phyloP scores from a whole-genome alignment of 2,797 vertebrate species.

The Syngnathus rostellatus region DNA sequence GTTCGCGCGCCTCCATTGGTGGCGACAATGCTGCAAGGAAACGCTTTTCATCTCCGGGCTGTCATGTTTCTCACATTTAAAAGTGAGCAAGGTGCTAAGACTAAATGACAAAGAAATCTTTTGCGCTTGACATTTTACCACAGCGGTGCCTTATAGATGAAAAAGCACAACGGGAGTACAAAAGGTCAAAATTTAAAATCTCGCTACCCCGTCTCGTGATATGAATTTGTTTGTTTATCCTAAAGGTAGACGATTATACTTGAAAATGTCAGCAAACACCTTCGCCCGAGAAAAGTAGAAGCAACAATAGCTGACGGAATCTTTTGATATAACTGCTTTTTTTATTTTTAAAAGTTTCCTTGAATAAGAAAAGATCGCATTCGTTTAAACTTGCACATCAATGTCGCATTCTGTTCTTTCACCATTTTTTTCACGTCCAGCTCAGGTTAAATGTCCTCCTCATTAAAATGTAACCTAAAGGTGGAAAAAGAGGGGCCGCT shows the following conservation, averaged over 20 bases:
- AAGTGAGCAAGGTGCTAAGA: background rate
- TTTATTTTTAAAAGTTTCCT: background rate
- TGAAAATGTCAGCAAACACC: background rate
- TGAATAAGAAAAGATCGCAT: background rate
- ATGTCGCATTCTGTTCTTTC: background rate
- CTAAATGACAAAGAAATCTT: background rate
- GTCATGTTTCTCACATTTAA: background rate
- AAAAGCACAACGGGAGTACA: background rate
- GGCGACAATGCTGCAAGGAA: background rate
- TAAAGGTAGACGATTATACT: background rate
- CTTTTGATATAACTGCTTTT: too few relatives aligned
- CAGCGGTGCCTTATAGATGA: background rate
- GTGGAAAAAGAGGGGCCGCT: constrained; percentile 34
- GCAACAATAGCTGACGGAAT: too few relatives aligned
- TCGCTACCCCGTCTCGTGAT: background rate
- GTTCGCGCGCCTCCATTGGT: background rate
- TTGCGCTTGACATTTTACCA: background rate
- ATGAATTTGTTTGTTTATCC: background rate
- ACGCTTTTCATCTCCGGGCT: background rate
- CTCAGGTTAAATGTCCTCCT: constrained; percentile 22
- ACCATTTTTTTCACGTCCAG: constrained; percentile 1
- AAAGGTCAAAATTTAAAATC: background rate
- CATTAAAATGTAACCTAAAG: constrained; percentile 50
- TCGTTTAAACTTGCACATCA: background rate
- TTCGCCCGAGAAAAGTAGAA: background rate